Conservation (phyloP, 2,888 invertebrate genomes). For the Agrenia bidenticulata region DNA sequence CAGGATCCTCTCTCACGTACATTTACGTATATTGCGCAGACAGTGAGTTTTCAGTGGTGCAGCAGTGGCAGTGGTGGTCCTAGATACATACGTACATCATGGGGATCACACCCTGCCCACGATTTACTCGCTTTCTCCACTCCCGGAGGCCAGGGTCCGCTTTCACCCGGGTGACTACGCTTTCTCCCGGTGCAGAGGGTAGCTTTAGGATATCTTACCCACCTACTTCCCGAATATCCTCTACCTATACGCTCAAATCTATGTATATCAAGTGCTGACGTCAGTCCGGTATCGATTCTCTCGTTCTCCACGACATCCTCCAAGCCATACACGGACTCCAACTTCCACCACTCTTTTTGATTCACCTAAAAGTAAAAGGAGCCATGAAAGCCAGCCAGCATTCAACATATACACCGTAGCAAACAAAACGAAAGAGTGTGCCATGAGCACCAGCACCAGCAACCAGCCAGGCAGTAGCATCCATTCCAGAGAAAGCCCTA, state of each 20-base stretch:
- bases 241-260: too few relatives aligned
- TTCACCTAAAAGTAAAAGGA: too few relatives aligned
- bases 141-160: background rate
- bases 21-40: slow-evolving; percentile 32
- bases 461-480: too few relatives aligned
- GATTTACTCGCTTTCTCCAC: background rate
- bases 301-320: slow-evolving; percentile 23
- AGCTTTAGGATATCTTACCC: too few relatives aligned
- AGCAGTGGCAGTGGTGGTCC: background rate
- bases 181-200: background rate
- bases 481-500: too few relatives aligned
- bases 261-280: slow-evolving; percentile 40
- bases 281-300: slow-evolving; percentile 50
- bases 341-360: slow-evolving; percentile 12
- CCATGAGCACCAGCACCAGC: too few relatives aligned
- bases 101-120: too few relatives aligned
- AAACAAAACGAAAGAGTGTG: too few relatives aligned
- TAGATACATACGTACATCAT: too few relatives aligned
- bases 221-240: too few relatives aligned
- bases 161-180: background rate
- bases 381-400: too few relatives aligned
- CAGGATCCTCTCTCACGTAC: slow-evolving; percentile 13
- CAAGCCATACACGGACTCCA: background rate
- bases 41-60: slow-evolving; percentile 19
- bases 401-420: too few relatives aligned